Base-by-base conservation (phyloP, 2,797 vertebrate genomes). In the Gymnoscopelus braueri region DNA sequence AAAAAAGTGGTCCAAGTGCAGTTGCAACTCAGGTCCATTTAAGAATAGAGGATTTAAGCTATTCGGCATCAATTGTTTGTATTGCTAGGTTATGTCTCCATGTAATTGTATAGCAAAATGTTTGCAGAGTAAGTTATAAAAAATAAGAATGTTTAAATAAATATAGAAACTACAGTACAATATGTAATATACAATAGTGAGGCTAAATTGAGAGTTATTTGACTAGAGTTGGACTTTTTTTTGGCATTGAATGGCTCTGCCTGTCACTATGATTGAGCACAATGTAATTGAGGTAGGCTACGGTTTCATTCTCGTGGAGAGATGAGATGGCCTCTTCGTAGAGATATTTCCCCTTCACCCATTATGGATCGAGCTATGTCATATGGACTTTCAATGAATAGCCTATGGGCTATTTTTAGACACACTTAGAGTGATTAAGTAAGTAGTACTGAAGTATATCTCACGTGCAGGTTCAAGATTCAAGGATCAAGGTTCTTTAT, bases 341-440 rank as follows among this genome's bases (percentile, higher is more conserved):
- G 52, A 79, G 58, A 49, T 63, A 64, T 82, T 76, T 75, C 44
- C 63, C 62, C 63, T 72, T 56, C 4, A n/a, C 79, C 83, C 73
- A 84, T 88, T 86, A 80, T 52, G 71, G 59, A 58, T 74, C 63
- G 65, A 75, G 62, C 55, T 15, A 50, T 68, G 71, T 84, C 65
- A 63, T 6, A 52, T 63, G 51, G 87, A 88, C 91, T 93, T 82
- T 80, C 83, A 91, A 91, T 89, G 79, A 92, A 73, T 70, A 70
- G 14, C 63, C 64, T 6, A 9, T 9, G 29, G 3, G 58, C 77
- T 92, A 92, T 91, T 89, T 90, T 86, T 90, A 90, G 85, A 15
- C 69, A 55, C 79, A 84, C 75, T 84, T 67, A 74, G 61, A 80
- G 44, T 71, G 69, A 82, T 29, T 81, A 79, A 64, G 59, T 84